Evolutionary conservation across 2,797 vertebrate genomes (phyloP), one percentile per base, ranked within the genome.

Genomic region (Halcyon badia): DNA sequence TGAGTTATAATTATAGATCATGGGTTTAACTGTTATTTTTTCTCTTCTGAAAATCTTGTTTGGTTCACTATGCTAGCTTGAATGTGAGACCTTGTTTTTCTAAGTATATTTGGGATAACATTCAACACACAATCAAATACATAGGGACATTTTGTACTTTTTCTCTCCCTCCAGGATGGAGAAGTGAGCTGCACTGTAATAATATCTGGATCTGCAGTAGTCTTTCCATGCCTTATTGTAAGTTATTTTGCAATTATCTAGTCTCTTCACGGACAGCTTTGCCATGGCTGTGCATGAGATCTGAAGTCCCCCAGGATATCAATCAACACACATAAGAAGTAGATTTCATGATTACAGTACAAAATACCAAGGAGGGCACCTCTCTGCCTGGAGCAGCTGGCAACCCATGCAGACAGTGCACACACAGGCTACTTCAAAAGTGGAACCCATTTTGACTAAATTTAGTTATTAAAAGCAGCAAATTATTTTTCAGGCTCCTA

Each of bases 171-270:
- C 33, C 64, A 19, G 73, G 54, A 54, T 56, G 71, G 35, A 91
- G 62, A 46, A 65, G 25, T 24, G 52, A 90, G 60, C 30, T 85
- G 70, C 35, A 5, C 22, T 31, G 2, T 5, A 51, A 64, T 41
- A 65, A 85, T 14, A 52, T 25, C n/a, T 90, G 68, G 28, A 39
- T 70, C 52, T 89, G 37, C 51, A 72, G 69, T 6, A 70, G 66
- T 46, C 44, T 83, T 92, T 84, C 82, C 46, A 19, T 57, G 52
- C 24, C 48, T 77, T 10, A 5, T n/a, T 91, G 49, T 60, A 64
- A 87, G 26, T 70, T 0, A 90, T 87, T 91, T 69, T 83, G n/a
- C 52, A 94, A 87, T 91, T 94, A 92, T 39, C 71, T 69, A 52
- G 49, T 54, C 69, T 87, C 78, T 92, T 90, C 6, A 5, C 48